phyloP scores from a whole-genome alignment of 2,888 invertebrate genomes.

The Chymomyza amoena region DNA sequence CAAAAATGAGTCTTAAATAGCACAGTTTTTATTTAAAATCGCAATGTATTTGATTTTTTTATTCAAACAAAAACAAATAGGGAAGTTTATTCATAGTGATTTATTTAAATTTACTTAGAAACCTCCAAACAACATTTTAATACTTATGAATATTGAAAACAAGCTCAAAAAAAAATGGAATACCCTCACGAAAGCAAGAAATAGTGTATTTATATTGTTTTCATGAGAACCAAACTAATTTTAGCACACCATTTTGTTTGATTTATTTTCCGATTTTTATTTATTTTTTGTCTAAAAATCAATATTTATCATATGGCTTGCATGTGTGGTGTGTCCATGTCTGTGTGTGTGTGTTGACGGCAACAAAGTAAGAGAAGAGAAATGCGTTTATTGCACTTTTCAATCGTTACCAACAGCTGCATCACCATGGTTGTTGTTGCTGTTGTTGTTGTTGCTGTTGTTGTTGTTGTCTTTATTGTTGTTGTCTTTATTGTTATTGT shows the following conservation, averaged over 20 bases:
- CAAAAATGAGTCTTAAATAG: too few species aligned
- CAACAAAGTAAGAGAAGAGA: constrained; percentile 46
- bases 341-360: neutral
- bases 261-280: constrained; percentile 19
- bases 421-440: neutral
- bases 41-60: too few species aligned
- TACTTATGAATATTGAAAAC: too few species aligned
- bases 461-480: neutral
- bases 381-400: constrained; percentile 68
- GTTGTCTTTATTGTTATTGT: neutral
- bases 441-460: too few species aligned
- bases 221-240: neutral
- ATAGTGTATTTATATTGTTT: too few species aligned
- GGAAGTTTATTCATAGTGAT: too few species aligned
- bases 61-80: too few species aligned
- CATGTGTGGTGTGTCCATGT: constrained; percentile 18
- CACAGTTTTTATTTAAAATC: too few species aligned
- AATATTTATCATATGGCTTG: constrained; percentile 24
- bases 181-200: too few species aligned
- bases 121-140: too few species aligned
- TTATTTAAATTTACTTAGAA: too few species aligned
- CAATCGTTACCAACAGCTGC: constrained; percentile 31
- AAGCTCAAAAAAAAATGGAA: too few species aligned
- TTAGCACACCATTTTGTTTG: constrained; percentile 3
- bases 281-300: constrained; percentile 10